These are phyloP conservation scores for Tinea semifulvella DNA, from an alignment of 2,888 invertebrate species.

Conservation along the genomic window DNA sequence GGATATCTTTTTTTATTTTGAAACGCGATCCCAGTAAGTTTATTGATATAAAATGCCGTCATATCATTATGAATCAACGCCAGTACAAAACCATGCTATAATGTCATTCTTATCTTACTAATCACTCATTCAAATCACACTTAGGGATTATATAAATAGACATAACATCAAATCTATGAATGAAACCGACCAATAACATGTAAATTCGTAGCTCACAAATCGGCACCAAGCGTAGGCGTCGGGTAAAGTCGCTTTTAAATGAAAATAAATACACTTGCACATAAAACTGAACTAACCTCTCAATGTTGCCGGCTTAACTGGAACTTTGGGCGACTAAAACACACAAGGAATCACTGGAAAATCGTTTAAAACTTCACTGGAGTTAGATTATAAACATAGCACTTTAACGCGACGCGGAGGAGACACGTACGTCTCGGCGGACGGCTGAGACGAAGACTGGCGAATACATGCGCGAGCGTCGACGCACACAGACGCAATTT, in stretches of 20 bases:
- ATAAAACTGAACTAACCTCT: slow-evolving; percentile 45
- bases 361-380: slow-evolving; percentile 43
- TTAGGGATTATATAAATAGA: slow-evolving; percentile 48
- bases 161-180: slow-evolving; percentile 46
- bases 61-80: slow-evolving; percentile 12
- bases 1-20: too few relatives aligned
- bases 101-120: slow-evolving; percentile 37
- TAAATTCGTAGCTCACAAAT: slow-evolving; percentile 63
- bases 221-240: slow-evolving; percentile 63
- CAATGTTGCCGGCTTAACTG: slow-evolving; percentile 36
- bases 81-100: slow-evolving; percentile 25
- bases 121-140: slow-evolving; percentile 56
- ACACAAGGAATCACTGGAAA: slow-evolving; percentile 26
- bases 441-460: slow-evolving; percentile 43
- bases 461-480: slow-evolving; percentile 37
- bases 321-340: not conserved
- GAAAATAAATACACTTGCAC: slow-evolving; percentile 54
- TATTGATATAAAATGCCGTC: not conserved
- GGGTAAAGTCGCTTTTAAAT: slow-evolving; percentile 52
- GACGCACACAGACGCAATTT: slow-evolving; percentile 44
- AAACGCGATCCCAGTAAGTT: too few relatives aligned
- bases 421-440: slow-evolving; percentile 30
- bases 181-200: slow-evolving; percentile 58
- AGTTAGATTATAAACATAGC: slow-evolving; percentile 40
- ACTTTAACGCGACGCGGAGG: slow-evolving; percentile 36